A percentile compares a stretch with the other conserved stretches of the same genome.
Evolutionary conservation across 2,113 vertebrate species (phyloP).

Genomic region (Delphinus delphis): DNA sequence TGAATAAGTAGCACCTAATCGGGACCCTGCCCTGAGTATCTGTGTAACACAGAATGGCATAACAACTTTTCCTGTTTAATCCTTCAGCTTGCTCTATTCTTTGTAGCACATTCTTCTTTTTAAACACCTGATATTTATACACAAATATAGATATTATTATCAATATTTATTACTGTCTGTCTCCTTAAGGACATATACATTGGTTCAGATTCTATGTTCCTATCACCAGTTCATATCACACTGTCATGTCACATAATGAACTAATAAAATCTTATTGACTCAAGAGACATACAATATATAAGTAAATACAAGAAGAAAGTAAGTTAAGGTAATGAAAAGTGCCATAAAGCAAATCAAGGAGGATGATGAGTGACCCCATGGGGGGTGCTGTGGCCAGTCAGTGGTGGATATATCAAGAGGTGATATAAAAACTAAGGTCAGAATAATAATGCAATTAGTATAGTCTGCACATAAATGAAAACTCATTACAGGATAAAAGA

Average conservation of each 20-base stretch:
- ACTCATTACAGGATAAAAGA: not conserved
- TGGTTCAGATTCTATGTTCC: not conserved
- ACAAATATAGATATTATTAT: not conserved
- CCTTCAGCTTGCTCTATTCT: not conserved
- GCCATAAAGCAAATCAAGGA: slow-evolving; percentile 48
- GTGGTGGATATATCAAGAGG: not conserved
- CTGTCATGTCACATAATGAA: slow-evolving; percentile 23
- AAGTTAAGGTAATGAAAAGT: slow-evolving; percentile 49
- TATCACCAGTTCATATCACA: not conserved
- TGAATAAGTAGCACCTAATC: not conserved
- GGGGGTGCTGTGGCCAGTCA: not conserved
- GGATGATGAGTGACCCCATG: not conserved
- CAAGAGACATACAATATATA: not conserved
- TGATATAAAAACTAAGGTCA: not conserved
- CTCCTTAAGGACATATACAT: not conserved
- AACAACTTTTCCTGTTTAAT: not conserved
- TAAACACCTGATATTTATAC: not conserved
- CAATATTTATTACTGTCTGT: not conserved
- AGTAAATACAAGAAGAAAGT: slow-evolving; percentile 51
- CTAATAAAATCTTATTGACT: slow-evolving; percentile 61
- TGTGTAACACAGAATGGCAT: not conserved
- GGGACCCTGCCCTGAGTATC: not conserved
- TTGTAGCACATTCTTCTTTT: not conserved
- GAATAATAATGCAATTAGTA: not conserved
- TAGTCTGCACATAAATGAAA: not conserved